A percentile compares a stretch with the other conserved stretches of the same genome.
Evolutionary conservation across 2,113 vertebrate genomes (phyloP).

Genomic region (Piprites chloris): DNA sequence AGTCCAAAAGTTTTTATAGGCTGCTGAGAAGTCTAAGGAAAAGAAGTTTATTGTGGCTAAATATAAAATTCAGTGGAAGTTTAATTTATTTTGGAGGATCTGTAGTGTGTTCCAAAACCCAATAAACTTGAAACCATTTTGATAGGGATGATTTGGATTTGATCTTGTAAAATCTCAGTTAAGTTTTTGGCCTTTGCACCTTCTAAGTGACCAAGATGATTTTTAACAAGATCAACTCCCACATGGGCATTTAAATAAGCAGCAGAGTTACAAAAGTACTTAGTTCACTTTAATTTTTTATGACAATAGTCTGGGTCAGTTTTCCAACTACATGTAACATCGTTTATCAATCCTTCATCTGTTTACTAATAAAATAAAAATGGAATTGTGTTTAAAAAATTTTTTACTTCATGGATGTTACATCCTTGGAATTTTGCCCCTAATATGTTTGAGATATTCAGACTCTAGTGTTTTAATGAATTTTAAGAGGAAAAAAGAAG

Average conservation of each 20-base stretch:
- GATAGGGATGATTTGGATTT: not conserved
- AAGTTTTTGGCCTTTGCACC: not conserved
- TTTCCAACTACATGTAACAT: not conserved
- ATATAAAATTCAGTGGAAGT: not conserved
- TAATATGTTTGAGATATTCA: not conserved
- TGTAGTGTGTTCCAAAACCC: not conserved
- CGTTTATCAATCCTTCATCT: not conserved
- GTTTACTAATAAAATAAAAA: not conserved
- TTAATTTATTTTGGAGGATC: not conserved
- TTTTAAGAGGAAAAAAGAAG: not conserved
- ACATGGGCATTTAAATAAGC: not conserved
- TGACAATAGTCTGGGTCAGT: not conserved
- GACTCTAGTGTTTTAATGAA: not conserved
- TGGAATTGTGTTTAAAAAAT: not conserved
- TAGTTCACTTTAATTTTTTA: not conserved
- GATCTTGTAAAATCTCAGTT: not conserved
- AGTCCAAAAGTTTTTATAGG: not conserved
- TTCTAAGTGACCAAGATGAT: not conserved
- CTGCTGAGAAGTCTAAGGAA: not conserved
- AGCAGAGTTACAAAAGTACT: not conserved
- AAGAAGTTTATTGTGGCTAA: not conserved
- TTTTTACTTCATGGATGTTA: not conserved
- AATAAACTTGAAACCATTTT: not conserved
- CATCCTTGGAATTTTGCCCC: not conserved
- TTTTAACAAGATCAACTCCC: constrained; percentile 1